phyloP scores from a whole-genome alignment of 2,888 invertebrate species.

The Agonopterix arenella region DNA sequence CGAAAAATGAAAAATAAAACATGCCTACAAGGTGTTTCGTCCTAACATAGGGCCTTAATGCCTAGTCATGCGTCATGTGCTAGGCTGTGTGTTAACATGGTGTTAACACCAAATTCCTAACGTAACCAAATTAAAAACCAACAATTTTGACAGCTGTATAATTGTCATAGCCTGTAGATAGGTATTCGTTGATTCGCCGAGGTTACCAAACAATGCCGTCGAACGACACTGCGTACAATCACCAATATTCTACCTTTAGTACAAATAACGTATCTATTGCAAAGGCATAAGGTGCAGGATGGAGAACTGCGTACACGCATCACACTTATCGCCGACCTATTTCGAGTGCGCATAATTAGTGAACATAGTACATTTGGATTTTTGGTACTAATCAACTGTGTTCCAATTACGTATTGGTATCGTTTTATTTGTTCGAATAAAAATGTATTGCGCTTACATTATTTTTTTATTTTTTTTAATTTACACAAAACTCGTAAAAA shows the following conservation, averaged over 20 bases:
- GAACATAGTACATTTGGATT: conserved; percentile 22
- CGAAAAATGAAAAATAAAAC: too few species aligned
- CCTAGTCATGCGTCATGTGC: too few species aligned
- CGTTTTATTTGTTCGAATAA: neutral
- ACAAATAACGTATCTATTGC: neutral
- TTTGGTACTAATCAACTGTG: conserved; percentile 23
- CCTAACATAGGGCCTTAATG: too few species aligned
- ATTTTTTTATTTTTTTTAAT: too few species aligned
- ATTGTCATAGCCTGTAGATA: neutral
- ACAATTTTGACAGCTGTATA: neutral
- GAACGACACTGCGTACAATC: neutral
- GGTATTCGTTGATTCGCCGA: conserved; percentile 1
- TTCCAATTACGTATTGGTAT: conserved; percentile 7
- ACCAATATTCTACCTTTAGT: too few species aligned
- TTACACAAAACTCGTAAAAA: too few species aligned
- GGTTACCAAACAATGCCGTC: conserved; percentile 10
- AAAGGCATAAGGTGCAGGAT: conserved; percentile 5
- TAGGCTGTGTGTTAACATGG: too few species aligned
- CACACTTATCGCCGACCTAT: conserved; percentile 43
- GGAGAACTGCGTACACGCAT: conserved; percentile 7
- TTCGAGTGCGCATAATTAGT: conserved; percentile 41
- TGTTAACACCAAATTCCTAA: neutral
- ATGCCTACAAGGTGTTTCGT: too few species aligned
- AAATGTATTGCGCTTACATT: too few species aligned
- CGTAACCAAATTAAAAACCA: neutral